These are phyloP conservation scores for Miniopterus natalensis DNA, from an alignment of 2,113 vertebrate genomes.

Conservation along the genomic window DNA sequence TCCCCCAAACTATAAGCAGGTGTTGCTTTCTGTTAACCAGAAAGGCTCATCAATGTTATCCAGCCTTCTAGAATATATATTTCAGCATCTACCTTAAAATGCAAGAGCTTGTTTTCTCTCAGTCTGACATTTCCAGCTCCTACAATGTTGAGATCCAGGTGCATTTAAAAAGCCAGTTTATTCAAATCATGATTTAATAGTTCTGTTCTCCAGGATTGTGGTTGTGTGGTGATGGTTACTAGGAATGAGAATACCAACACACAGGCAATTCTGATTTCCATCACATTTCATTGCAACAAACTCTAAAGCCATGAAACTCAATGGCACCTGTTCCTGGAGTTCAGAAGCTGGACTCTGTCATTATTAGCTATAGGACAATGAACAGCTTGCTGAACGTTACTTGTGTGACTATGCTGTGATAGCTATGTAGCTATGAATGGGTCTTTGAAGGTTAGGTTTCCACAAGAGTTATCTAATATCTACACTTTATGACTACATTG, in stretches of 20 bases:
- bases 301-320: not conserved
- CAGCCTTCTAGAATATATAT: not conserved
- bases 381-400: not conserved
- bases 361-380: not conserved
- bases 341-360: not conserved
- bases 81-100: not conserved
- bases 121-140: not conserved
- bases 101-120: not conserved
- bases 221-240: not conserved
- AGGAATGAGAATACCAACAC: not conserved
- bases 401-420: not conserved
- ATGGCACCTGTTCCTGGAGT: not conserved
- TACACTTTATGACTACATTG: not conserved
- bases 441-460: not conserved
- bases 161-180: conserved; percentile 17
- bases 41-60: not conserved
- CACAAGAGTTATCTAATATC: not conserved
- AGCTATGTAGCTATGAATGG: not conserved
- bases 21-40: not conserved
- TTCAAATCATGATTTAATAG: not conserved
- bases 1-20: not conserved
- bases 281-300: not conserved
- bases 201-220: not conserved
- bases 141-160: not conserved
- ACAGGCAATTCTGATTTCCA: not conserved